These are phyloP conservation scores for Tauraco erythrolophus DNA, from an alignment of 2,113 vertebrate species.

Conservation along the genomic window DNA sequence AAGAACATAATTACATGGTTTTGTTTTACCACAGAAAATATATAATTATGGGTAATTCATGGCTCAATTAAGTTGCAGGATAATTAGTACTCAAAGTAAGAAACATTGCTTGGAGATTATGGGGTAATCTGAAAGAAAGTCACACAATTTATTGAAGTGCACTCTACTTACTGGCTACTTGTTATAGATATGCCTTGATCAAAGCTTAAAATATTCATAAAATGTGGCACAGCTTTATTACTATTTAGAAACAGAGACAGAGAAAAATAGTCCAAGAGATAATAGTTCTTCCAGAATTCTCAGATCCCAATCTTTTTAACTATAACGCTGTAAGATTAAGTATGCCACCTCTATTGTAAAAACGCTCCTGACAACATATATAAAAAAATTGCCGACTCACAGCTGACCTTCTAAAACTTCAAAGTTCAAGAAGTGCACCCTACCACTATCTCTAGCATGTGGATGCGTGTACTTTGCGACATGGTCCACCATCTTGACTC, in stretches of 20 bases:
- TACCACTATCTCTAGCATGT: neutral
- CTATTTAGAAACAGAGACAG: neutral
- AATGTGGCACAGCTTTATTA: neutral
- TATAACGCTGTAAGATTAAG: neutral
- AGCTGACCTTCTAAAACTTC: neutral
- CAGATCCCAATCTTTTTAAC: neutral
- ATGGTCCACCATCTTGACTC: fast-evolving
- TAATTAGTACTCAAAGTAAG: conserved; percentile 21
- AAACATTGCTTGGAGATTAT: conserved; percentile 12
- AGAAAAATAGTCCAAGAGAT: neutral
- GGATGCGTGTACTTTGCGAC: fast-evolving
- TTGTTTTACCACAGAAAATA: conserved; percentile 39
- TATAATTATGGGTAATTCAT: conserved; percentile 36
- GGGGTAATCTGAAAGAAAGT: conserved; percentile 1
- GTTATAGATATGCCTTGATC: neutral
- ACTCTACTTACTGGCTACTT: neutral
- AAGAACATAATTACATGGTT: conserved; percentile 11
- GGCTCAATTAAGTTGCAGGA: neutral
- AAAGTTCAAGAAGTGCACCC: neutral
- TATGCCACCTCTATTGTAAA: neutral
- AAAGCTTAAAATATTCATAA: neutral
- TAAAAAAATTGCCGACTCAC: neutral
- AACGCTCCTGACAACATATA: neutral
- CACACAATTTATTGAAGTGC: neutral
- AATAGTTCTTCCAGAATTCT: neutral